Percentiles rank a stretch among this genome's conserved stretches.
These are phyloP conservation scores for Andrena chrysosceles DNA, from an alignment of 2,888 invertebrate species.

Conservation along the genomic window DNA sequence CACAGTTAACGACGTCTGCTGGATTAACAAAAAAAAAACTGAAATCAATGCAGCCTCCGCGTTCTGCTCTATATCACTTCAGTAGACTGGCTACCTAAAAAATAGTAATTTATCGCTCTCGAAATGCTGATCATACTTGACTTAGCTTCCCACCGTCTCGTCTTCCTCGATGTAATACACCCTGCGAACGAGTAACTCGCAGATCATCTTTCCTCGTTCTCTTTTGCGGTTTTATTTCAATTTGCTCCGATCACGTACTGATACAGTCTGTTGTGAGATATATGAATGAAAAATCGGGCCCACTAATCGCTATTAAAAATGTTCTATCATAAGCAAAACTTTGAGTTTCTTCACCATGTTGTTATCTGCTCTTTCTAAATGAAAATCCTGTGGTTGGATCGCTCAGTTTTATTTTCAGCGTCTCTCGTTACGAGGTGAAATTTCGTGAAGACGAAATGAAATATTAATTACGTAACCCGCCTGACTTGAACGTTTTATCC, in stretches of 20 bases:
- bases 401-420: background rate
- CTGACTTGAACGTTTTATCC: background rate
- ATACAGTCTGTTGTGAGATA: background rate
- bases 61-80: background rate
- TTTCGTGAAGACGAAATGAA: background rate
- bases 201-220: slow-evolving; percentile 52
- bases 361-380: slow-evolving; percentile 32
- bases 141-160: slow-evolving; percentile 47
- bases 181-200: slow-evolving; percentile 31
- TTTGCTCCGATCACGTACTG: background rate
- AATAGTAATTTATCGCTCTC: slow-evolving; percentile 26
- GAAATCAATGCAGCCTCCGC: background rate
- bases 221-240: slow-evolving; percentile 51
- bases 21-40: background rate
- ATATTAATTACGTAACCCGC: background rate
- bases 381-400: background rate
- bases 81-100: background rate
- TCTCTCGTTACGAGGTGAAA: background rate
- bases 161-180: slow-evolving; percentile 46
- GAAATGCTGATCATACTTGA: slow-evolving; percentile 21
- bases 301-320: background rate
- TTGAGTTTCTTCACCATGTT: slow-evolving; percentile 6
- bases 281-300: too few relatives aligned
- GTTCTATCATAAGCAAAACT: background rate
- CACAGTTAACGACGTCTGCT: background rate